Conservation (phyloP, 2,888 invertebrate species). For the Zygaena filipendulae region DNA sequence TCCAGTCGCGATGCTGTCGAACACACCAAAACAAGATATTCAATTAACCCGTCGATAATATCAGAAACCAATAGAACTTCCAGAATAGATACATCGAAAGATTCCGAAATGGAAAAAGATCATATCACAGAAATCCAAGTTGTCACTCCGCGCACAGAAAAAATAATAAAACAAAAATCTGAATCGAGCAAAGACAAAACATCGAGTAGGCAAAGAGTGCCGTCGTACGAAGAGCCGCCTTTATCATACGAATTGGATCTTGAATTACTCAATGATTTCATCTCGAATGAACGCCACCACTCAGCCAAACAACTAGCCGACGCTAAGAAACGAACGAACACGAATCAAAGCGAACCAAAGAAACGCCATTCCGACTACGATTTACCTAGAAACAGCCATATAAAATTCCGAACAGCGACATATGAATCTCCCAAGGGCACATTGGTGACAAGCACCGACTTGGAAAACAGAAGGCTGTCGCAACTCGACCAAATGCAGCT, state of each 20-base stretch:
- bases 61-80: conserved; percentile 42
- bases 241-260: conserved; percentile 53
- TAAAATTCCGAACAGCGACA: conserved; percentile 72
- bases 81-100: conserved; percentile 24
- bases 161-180: conserved; percentile 29
- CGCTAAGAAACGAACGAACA: conserved; percentile 43
- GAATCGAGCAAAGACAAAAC: conserved; percentile 36
- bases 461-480: conserved; percentile 67
- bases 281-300: conserved; percentile 52
- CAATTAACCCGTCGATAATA: conserved; percentile 49
- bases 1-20: conserved; percentile 35
- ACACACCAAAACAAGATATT: conserved; percentile 52
- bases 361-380: conserved; percentile 63
- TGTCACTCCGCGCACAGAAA: conserved; percentile 59
- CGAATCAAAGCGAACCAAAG: conserved; percentile 48
- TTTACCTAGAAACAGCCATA: conserved; percentile 65
- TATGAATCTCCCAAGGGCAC: conserved; percentile 69
- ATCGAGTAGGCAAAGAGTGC: conserved; percentile 46
- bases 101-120: conserved; percentile 42
- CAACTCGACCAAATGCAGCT: conserved; percentile 60
- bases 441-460: conserved; percentile 61
- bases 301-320: conserved; percentile 51
- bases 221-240: conserved; percentile 38
- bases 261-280: conserved; percentile 57
- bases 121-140: conserved; percentile 83